These are phyloP conservation scores for Ornithoptera priamus DNA, from an alignment of 2,888 invertebrate genomes.

Conservation along the genomic window DNA sequence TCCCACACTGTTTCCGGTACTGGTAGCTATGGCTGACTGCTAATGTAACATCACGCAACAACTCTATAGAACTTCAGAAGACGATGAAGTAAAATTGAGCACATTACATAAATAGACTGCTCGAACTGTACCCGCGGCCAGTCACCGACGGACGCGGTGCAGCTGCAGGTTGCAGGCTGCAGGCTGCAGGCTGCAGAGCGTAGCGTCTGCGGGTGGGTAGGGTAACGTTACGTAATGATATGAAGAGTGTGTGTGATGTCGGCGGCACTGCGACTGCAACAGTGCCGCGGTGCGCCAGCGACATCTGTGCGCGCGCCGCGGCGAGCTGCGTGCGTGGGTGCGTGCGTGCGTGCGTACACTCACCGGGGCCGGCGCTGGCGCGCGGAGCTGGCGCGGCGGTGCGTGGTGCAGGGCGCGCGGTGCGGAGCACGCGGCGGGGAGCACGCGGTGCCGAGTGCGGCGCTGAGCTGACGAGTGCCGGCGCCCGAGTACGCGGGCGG, in stretches of 20 bases:
- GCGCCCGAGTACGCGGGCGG: constrained; percentile 19
- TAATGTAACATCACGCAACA: no score
- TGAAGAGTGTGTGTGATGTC: not conserved
- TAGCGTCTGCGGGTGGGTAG: no score
- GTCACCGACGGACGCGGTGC: no score
- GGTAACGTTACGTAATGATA: not conserved
- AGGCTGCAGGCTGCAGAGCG: no score
- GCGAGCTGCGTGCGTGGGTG: no score
- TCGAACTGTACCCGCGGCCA: no score
- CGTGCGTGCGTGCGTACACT: constrained; percentile 2
- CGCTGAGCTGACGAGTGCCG: constrained; percentile 8
- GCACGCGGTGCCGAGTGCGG: not conserved
- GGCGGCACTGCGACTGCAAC: constrained; percentile 22
- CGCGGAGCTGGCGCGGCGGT: not conserved
- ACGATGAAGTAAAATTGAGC: no score
- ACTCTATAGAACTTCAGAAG: no score
- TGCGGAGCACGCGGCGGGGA: not conserved
- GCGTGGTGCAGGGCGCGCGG: not conserved
- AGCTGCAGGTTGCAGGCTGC: no score
- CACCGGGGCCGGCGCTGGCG: constrained; percentile 5
- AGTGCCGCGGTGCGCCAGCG: constrained; percentile 19
- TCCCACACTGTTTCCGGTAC: no score
- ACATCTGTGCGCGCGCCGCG: constrained; percentile 8
- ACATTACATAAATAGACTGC: no score
- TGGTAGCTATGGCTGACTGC: no score